Evolutionary conservation across 2,888 invertebrate genomes (phyloP).

Genomic region (Agonum fuliginosum): DNA sequence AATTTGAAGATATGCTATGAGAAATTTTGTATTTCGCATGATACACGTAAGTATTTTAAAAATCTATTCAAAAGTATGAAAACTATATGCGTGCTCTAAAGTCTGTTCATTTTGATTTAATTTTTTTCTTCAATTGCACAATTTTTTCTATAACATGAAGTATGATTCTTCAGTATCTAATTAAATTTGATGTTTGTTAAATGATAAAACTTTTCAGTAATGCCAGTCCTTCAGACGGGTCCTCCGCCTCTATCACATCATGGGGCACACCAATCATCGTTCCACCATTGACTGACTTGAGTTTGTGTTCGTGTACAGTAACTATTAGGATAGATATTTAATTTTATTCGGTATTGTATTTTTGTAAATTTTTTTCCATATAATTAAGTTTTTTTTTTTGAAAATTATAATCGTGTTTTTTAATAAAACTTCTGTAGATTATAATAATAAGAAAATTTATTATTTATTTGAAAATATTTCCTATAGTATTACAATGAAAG

Average conservation of each 20-base stretch:
- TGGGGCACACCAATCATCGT: constrained; percentile 62
- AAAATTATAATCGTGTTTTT: constrained; percentile 25
- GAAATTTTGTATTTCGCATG: too few species aligned
- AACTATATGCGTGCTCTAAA: too few species aligned
- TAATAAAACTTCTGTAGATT: constrained; percentile 42
- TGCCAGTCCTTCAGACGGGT: constrained; percentile 54
- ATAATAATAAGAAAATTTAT: background rate
- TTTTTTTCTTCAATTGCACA: too few species aligned
- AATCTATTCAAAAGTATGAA: too few species aligned
- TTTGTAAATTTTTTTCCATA: constrained; percentile 53
- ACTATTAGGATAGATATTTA: constrained; percentile 23
- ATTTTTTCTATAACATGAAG: too few species aligned
- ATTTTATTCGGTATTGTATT: constrained; percentile 27
- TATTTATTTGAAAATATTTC: constrained; percentile 29
- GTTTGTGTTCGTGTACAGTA: constrained; percentile 48
- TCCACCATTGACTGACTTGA: constrained; percentile 56
- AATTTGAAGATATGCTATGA: too few species aligned
- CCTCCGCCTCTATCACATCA: constrained; percentile 61
- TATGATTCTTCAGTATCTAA: too few species aligned
- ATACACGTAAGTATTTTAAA: too few species aligned
- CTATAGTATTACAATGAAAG: background rate
- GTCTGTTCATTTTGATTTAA: too few species aligned
- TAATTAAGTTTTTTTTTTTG: constrained; percentile 24
- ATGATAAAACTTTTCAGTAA: constrained; percentile 26
- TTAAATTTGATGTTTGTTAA: background rate